Evolutionary conservation across 2,888 invertebrate genomes (phyloP), one percentile per base, ranked within the genome.

Genomic region (Limnephilus rhombicus): DNA sequence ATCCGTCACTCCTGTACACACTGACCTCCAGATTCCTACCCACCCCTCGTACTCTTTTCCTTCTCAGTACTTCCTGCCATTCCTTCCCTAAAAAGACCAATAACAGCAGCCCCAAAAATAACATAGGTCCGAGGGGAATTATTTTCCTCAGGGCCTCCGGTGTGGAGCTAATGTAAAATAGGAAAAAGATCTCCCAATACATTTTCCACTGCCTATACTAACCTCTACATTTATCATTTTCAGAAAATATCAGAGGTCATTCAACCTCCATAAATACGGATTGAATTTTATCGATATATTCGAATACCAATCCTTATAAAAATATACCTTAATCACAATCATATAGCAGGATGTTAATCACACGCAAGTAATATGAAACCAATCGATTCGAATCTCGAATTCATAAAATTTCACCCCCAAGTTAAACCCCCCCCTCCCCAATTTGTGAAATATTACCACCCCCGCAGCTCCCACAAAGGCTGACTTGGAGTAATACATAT

Each of bases 401-500:
- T 92, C 92, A 92, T 91, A 92, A 92, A 92, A 87, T 89, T 91
- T 89, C 37, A 81, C 49, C 82, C 49, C 90, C 87, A 91, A 91
- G 82, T 92, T 92, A 92, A 80, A 92, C 90, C 90, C 90, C 68
- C 90, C 68, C 68, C 24, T 2, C 91, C 82, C 91, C 87, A 85
- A 91, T 91, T 92, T 87, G 91, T 92, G 91, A 92, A 92, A 92
- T 92, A 92, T 92, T 88, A 80, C 88, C 53, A 24, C 37, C 88
- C 34, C 31, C 45, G 13, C 45, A 49, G 49, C 83, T 83, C 85
- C 34, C 90, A 83, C 90, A 90, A 90, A 83, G 85, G 68, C 90
- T 83, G 86, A 86, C 86, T 49, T 83, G 90, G 53, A 68, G 85
- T 86, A 91, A 91, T 88, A 87, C 87, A 90, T 85, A 82, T 91